phyloP scores from a whole-genome alignment of 2,888 invertebrate species.

The Cotesia congregata region DNA sequence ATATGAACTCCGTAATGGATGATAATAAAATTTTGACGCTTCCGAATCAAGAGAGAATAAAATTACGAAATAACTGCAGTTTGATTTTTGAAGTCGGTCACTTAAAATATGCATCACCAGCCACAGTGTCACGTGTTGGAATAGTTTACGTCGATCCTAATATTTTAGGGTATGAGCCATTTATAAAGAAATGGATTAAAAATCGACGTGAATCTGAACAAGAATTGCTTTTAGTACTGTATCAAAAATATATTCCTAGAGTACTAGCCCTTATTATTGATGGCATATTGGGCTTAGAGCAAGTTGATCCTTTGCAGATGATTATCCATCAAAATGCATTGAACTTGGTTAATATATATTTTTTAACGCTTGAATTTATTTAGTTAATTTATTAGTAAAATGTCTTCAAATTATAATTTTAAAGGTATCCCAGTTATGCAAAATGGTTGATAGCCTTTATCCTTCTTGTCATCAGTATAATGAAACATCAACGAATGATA shows the following conservation, averaged over 20 bases:
- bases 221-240: constrained; percentile 73
- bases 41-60: constrained; percentile 91
- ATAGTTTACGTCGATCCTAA: constrained; percentile 96
- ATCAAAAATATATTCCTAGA: constrained; percentile 82
- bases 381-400: constrained; percentile 12
- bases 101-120: constrained; percentile 91
- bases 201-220: constrained; percentile 71
- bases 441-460: constrained; percentile 82
- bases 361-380: constrained; percentile 27
- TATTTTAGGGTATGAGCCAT: constrained; percentile 88
- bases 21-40: constrained; percentile 91
- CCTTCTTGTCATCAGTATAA: constrained; percentile 60
- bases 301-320: constrained; percentile 81
- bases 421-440: constrained; percentile 85
- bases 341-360: constrained; percentile 77
- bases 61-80: constrained; percentile 84
- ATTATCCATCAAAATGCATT: constrained; percentile 88
- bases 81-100: constrained; percentile 92
- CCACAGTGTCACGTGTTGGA: constrained; percentile 92
- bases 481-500: constrained; percentile 25
- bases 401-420: constrained; percentile 28
- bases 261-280: constrained; percentile 81
- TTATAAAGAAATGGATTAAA: constrained; percentile 87
- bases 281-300: constrained; percentile 81
- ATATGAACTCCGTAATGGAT: constrained; percentile 98